These are phyloP conservation scores for Euwallacea similis DNA, from an alignment of 1,140 invertebrate species.

Conservation along the genomic window DNA sequence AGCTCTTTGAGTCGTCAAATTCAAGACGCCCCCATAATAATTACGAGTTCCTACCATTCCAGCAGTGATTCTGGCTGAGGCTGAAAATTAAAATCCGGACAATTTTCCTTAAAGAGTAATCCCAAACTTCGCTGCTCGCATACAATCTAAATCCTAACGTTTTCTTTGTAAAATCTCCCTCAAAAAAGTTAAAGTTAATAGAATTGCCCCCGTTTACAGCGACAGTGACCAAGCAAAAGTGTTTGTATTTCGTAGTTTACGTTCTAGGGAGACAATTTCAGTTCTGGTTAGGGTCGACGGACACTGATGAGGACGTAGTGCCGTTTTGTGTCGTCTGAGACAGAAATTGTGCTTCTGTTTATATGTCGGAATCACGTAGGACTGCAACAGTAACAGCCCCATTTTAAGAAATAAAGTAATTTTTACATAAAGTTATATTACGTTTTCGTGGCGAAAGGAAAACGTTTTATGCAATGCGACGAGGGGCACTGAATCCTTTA, in stretches of 20 bases:
- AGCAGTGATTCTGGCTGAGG: no score
- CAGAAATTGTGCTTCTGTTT: constrained; percentile 9
- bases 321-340: constrained; percentile 21
- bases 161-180: not conserved
- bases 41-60: no score
- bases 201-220: constrained; percentile 24
- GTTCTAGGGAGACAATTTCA: constrained; percentile 17
- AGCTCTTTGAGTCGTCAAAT: no score
- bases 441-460: not conserved
- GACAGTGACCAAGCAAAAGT: constrained; percentile 20
- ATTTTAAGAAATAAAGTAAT: constrained; percentile 15
- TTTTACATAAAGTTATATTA: constrained; percentile 28
- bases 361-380: constrained; percentile 21
- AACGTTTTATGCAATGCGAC: not conserved
- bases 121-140: no score
- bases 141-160: no score
- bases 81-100: not conserved
- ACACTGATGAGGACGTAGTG: constrained; percentile 25
- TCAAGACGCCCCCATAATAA: no score
- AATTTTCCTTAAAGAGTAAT: not conserved
- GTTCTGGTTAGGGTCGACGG: constrained; percentile 23
- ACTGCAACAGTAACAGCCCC: constrained; percentile 9
- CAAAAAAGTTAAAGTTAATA: constrained; percentile 33
- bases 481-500: constrained; percentile 19
- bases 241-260: constrained; percentile 25